Evolutionary conservation across 2,113 vertebrate genomes (phyloP), one percentile per base, ranked within the genome.

Genomic region (Corythaeola cristata): DNA sequence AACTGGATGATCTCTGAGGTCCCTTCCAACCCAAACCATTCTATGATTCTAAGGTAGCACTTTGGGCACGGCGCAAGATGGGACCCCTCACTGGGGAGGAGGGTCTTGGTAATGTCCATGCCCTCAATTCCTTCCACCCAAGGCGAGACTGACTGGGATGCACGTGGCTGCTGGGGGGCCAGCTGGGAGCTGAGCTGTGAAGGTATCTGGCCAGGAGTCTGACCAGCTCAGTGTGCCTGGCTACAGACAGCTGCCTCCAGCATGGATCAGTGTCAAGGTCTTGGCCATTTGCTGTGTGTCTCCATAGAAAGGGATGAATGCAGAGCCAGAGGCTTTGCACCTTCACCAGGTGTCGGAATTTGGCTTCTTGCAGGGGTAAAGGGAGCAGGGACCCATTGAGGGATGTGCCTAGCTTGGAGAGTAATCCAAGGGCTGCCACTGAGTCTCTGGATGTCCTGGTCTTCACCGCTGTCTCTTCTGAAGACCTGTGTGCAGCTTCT

Each of bases 301-400:
- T 66, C 33, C 21, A 11, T 6, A 2, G 24, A 21, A 49, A 49
- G 45, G 37, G 60, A 16, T 5, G 27, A 24, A 11, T 20, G 8
- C 41, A 64, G 35, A 62, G 41, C 30, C 19, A 41, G 44, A 22
- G 26, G 58, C 64, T 45, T 35, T 47, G 33, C 53, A 11, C 32
- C 56, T 68, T 49, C 2, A 2, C 22, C 0, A 2, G 6, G 19
- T n/a, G 30, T 37, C n/a, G 21, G 18, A 11, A 10, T 24, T 39
- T 37, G 60, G 47, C 35, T 55, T 30, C 47, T 69, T 35, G 27
- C 5, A 21, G 37, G n/a, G 52, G 22, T 32, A 11, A 52, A 47
- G 33, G 50, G 27, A 50, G 35, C 5, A 11, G 67, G 58, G 23
- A 49, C 32, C 3, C 4, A 6, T 10, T 12, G 26, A 5, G 24